phyloP scores from a whole-genome alignment of 53 echinoderm and acorn worm genomes.

The Holothuria leucospilota region DNA sequence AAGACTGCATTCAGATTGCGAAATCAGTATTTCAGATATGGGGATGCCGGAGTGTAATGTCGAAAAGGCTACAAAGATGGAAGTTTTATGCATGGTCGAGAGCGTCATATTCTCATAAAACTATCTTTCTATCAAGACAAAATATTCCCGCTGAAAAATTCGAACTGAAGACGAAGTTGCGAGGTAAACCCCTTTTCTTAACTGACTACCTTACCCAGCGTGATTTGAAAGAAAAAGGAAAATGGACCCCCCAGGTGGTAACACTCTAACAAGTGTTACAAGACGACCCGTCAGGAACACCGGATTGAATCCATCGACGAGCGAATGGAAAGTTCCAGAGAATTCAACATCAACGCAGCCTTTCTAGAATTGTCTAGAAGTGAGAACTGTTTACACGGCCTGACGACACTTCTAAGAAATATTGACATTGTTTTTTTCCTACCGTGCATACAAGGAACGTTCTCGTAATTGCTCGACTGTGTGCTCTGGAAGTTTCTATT shows the following conservation, averaged over 20 bases:
- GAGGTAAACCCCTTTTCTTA: neutral
- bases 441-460: too few relatives aligned
- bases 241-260: neutral
- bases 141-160: neutral
- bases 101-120: neutral
- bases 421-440: too few relatives aligned
- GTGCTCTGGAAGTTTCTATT: too few relatives aligned
- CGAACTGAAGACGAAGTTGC: neutral
- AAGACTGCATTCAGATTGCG: neutral
- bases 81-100: neutral
- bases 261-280: neutral
- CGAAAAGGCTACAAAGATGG: neutral
- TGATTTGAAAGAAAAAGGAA: neutral
- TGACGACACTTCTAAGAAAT: too few relatives aligned
- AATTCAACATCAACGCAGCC: too few relatives aligned
- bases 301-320: too few relatives aligned
- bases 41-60: neutral
- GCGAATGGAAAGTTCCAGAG: too few relatives aligned
- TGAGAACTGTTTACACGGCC: too few relatives aligned
- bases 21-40: neutral
- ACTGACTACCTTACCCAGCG: neutral
- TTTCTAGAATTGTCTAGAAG: too few relatives aligned
- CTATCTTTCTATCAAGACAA: slow-evolving; percentile 2
- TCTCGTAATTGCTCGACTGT: too few relatives aligned
- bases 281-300: too few relatives aligned